These are phyloP conservation scores for Myopa testacea DNA, from an alignment of 2,888 invertebrate species.

Conservation along the genomic window DNA sequence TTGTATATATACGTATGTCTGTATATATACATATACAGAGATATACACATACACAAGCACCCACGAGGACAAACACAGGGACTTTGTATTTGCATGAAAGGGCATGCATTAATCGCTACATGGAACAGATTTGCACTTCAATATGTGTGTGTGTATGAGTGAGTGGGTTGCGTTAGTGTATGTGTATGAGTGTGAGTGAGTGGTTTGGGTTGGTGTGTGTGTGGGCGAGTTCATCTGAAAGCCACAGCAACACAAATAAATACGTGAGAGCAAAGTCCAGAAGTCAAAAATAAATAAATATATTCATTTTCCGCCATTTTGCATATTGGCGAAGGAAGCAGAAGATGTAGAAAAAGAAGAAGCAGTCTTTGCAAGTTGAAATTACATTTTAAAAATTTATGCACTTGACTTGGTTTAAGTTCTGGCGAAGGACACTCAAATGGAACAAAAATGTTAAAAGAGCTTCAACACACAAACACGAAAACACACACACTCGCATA, in stretches of 20 bases:
- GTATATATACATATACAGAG: background rate
- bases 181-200: background rate
- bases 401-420: slow-evolving; percentile 5
- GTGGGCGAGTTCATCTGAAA: slow-evolving; percentile 6
- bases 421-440: background rate
- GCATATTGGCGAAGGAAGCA: background rate
- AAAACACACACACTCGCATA: no score
- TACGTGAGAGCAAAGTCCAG: background rate
- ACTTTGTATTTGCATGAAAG: background rate
- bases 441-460: no score
- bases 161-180: background rate
- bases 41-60: background rate
- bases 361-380: background rate
- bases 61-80: background rate
- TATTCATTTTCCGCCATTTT: background rate
- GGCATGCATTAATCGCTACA: background rate
- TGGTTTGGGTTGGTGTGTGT: background rate
- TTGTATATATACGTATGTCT: background rate
- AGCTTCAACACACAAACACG: no score
- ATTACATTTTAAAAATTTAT: slow-evolving; percentile 29
- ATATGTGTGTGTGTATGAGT: no score
- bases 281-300: slow-evolving; percentile 17
- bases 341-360: background rate
- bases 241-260: slow-evolving; percentile 13
- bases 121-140: no score